Evolutionary conservation across 2,797 vertebrate species (phyloP).

Genomic region (Chloroceryle inda): DNA sequence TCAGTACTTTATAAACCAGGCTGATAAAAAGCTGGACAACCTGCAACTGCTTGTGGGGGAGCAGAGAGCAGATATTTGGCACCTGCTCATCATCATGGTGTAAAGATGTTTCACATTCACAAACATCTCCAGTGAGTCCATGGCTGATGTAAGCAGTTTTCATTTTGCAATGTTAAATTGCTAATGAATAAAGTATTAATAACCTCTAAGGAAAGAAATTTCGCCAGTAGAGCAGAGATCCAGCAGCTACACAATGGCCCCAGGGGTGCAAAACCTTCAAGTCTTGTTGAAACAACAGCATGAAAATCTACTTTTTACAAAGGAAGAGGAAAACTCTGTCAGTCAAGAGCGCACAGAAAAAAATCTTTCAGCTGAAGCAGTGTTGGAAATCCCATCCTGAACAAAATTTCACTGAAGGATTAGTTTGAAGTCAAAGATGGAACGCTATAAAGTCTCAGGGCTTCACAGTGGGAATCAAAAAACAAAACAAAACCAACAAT

Average conservation of each 20-base stretch:
- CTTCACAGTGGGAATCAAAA: not conserved
- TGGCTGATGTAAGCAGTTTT: constrained; percentile 7
- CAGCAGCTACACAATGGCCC: not conserved
- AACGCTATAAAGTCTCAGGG: not conserved
- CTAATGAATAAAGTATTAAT: constrained; percentile 39
- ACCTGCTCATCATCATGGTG: not conserved
- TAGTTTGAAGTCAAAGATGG: not conserved
- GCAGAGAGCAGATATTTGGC: not conserved
- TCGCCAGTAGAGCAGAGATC: not conserved
- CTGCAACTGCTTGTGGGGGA: not conserved
- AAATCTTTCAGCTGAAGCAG: not conserved
- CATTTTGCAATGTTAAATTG: not conserved
- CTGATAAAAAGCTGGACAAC: not conserved
- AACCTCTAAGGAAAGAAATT: constrained; percentile 8
- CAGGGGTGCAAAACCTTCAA: not conserved
- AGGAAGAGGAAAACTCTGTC: not conserved
- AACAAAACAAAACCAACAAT: not conserved
- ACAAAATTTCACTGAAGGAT: not conserved
- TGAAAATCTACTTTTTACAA: constrained; percentile 1
- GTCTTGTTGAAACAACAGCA: constrained; percentile 6
- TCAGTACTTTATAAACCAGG: not conserved
- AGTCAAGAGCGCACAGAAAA: not conserved
- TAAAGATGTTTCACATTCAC: not conserved
- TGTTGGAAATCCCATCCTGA: not conserved
- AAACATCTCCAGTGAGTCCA: not conserved